Evolutionary conservation across 2,113 vertebrate species (phyloP).

Genomic region (Nerophis lumbriciformis): DNA sequence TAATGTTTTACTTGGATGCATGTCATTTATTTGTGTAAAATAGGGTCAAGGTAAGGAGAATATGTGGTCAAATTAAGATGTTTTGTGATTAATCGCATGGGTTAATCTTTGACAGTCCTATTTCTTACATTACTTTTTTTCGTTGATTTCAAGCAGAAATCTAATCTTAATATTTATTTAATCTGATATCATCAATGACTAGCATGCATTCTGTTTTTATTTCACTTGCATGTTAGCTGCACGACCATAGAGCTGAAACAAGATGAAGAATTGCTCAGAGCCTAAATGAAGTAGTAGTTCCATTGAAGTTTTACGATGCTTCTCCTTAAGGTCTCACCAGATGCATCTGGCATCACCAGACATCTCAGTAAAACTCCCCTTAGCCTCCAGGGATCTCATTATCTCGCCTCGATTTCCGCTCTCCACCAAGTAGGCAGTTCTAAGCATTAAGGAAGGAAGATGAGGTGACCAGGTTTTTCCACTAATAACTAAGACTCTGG

Average conservation of each 20-base stretch:
- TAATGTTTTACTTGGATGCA: too few species aligned
- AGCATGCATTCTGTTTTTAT: slow-evolving; percentile 5
- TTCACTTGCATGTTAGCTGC: not conserved
- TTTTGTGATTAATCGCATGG: too few species aligned
- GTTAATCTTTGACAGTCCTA: too few species aligned
- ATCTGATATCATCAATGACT: slow-evolving; percentile 20
- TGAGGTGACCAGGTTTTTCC: slow-evolving; percentile 51
- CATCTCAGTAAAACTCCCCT: slow-evolving; percentile 60
- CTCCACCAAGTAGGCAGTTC: slow-evolving; percentile 71
- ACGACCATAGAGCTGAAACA: slow-evolving; percentile 25
- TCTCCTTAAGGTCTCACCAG: slow-evolving; percentile 59
- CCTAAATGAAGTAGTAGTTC: slow-evolving; percentile 62
- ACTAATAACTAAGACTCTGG: slow-evolving; percentile 57
- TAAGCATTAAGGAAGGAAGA: slow-evolving; percentile 63
- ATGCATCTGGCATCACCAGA: slow-evolving; percentile 60
- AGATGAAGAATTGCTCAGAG: slow-evolving; percentile 59
- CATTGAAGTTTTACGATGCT: slow-evolving; percentile 61
- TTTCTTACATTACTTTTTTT: too few species aligned
- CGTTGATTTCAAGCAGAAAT: not conserved
- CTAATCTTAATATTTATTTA: slow-evolving; percentile 6
- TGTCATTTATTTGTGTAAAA: too few species aligned
- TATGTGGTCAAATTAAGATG: too few species aligned
- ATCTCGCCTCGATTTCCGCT: slow-evolving; percentile 64
- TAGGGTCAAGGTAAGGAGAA: too few species aligned
- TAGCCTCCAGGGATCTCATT: slow-evolving; percentile 73